A percentile compares a stretch with the other conserved stretches of the same genome.
Evolutionary conservation across 2,888 invertebrate species (phyloP).

Genomic region (Watsonalla cultraria): DNA sequence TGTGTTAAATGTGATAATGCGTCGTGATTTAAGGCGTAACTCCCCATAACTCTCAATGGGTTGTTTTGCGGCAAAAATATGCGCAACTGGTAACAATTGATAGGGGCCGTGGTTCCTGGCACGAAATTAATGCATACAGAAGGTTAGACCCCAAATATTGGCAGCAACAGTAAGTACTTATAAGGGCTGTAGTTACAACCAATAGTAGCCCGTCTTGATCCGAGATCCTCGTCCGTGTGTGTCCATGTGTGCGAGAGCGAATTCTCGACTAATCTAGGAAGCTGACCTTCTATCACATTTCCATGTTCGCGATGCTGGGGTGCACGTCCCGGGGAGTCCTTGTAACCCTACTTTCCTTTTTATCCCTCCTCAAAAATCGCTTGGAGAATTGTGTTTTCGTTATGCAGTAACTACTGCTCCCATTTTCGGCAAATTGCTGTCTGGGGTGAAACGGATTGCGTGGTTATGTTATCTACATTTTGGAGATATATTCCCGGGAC

Average conservation of each 20-base stretch:
- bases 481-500: neutral
- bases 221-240: too few relatives aligned
- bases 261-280: too few relatives aligned
- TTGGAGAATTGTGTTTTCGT: slow-evolving; percentile 59
- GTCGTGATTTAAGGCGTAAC: slow-evolving; percentile 28
- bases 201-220: too few relatives aligned
- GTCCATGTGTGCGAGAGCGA: too few relatives aligned
- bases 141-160: too few relatives aligned
- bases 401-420: slow-evolving; percentile 61
- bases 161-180: too few relatives aligned
- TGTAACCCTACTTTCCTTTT: slow-evolving; percentile 63
- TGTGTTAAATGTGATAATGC: neutral
- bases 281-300: too few relatives aligned
- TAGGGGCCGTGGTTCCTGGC: slow-evolving; percentile 43
- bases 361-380: slow-evolving; percentile 72
- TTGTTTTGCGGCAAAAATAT: slow-evolving; percentile 61
- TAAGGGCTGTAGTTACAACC: too few relatives aligned
- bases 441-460: slow-evolving; percentile 33
- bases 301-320: slow-evolving; percentile 1
- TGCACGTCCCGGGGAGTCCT: slow-evolving; percentile 40
- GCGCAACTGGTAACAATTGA: slow-evolving; percentile 73
- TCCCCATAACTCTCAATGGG: slow-evolving; percentile 31
- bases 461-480: slow-evolving; percentile 16
- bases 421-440: slow-evolving; percentile 51
- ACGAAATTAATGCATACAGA: slow-evolving; percentile 16